These are phyloP conservation scores for Dolichallabes microphthalmus DNA, from an alignment of 2,113 vertebrate genomes.

Conservation along the genomic window DNA sequence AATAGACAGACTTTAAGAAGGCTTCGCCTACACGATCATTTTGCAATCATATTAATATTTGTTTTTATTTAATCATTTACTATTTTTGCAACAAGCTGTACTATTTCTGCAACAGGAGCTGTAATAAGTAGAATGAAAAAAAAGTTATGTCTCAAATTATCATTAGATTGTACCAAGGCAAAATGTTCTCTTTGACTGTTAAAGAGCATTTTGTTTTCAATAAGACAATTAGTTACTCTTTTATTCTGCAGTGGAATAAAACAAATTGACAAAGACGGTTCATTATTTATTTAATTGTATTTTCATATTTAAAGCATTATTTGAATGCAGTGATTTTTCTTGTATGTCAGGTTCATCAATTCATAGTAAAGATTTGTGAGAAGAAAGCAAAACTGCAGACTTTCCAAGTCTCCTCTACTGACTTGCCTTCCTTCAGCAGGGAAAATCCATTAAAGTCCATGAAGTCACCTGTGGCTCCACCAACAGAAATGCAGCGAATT, in stretches of 20 bases:
- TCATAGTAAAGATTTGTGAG: neutral
- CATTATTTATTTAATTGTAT: slow-evolving; percentile 1
- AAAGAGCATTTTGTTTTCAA: too few relatives aligned
- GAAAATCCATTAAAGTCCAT: slow-evolving; percentile 4
- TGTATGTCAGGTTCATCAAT: neutral
- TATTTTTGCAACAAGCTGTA: neutral
- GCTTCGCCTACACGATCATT: neutral
- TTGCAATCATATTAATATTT: neutral
- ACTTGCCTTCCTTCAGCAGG: slow-evolving; percentile 3
- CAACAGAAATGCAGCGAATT: slow-evolving; percentile 52
- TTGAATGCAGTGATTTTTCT: slow-evolving; percentile 5
- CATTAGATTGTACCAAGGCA: too few relatives aligned
- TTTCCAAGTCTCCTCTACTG: neutral
- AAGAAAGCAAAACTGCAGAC: neutral
- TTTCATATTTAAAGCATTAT: slow-evolving; percentile 26
- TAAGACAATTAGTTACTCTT: too few relatives aligned
- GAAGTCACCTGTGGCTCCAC: slow-evolving; percentile 20
- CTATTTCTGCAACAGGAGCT: too few relatives aligned
- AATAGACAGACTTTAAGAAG: neutral
- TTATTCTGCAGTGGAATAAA: neutral
- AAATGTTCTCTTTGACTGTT: too few relatives aligned
- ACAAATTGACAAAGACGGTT: neutral
- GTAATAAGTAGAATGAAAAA: too few relatives aligned
- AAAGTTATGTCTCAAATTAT: too few relatives aligned
- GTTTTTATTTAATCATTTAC: too few relatives aligned